Evolutionary conservation across 2,797 vertebrate species (phyloP), one percentile per base, ranked within the genome.

Genomic region (Distichodus sexfasciatus): DNA sequence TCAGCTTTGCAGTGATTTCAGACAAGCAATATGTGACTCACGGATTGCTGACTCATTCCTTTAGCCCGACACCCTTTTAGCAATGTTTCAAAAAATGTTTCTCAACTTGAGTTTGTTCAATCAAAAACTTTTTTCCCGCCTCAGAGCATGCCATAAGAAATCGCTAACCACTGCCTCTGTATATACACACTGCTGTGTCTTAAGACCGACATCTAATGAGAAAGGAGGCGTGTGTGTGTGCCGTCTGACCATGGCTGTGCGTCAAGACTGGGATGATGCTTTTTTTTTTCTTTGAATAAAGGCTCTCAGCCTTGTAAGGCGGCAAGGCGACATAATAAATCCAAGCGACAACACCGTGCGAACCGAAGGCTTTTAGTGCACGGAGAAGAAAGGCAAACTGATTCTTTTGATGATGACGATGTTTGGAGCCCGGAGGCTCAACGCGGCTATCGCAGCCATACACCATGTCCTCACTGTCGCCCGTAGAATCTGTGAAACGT

Each of bases 321-420:
- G 41, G 31, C 28, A 35, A 48, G 17, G 48, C 38, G 28, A 40
- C 33, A n/a, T 63, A 48, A 62, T 24, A 54, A 70, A 70, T 67
- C 57, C 40, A 14, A 23, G 21, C 71, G 53, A 59, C 24, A 35
- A 24, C 29, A 29, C 36, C 53, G 12, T 62, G 29, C 70, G 31
- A n/a, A n/a, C 50, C 11, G 12, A 2, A 15, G 44, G 66, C 40
- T 55, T 72, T 33, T 19, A 59, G 19, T 46, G 44, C 41, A 44
- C 14, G 26, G 12, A 29, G 35, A 21, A 29, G n/a, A 8, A 15
- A 55, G 36, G 29, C 31, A 48, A 38, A 44, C 57, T 29, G 6
- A 64, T 79, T 35, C n/a, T n/a, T 64, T 66, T 71, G 43, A 71
- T 77, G 19, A 33, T n/a, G n/a, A n/a, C n/a, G n/a, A n/a, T n/a